Evolutionary conservation across 2,888 invertebrate genomes (phyloP), one percentile per base, ranked within the genome.

Genomic region (Drosophila diplacantha): DNA sequence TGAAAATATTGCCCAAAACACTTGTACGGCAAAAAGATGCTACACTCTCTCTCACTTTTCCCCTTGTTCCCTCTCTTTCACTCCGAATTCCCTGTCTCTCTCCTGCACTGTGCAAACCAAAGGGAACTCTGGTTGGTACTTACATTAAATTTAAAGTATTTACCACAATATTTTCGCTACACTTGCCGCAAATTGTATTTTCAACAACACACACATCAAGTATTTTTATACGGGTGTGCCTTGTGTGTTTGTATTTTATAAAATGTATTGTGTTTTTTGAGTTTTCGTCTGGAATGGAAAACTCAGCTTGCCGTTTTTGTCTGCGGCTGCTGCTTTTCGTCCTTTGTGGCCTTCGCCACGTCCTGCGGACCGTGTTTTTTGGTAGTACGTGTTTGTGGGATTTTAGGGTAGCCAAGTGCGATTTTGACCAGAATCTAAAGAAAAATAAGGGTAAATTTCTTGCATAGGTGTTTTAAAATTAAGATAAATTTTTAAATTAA

Each of bases 1-100:
- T 81, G 75, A 78, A 83, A 78, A 83, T 83, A 78, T 78, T 83
- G 78, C 73, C 62, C 73, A 77, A 74, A 82, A 83, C 78, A 78
- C 83, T 82, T 80, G 64, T 50, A 52, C 54, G 57, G 38, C 51
- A 57, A 44, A 55, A 55, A 58, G 60, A 58, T 56, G 57, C 43
- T 29, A 8, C 24, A 5, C 38, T 14, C 22, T 31, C 7, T 2
- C 44, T 16, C 26, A 8, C 34, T 29, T 14, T 11, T 14, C 1
- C 29, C 9, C 24, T 16, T 56, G 11, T 18, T 44, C 44, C 11
- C 24, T 31, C 24, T 38, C 20, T 14, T 2, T 24, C 31, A 8
- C 37, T 22, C 14, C 5, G 8, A 3, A 1, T 29, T 18, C 12
- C 0, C 20, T 14, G 1, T 37, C 35, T 29, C 50, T n/a, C 34